A percentile compares a stretch with the other conserved stretches of the same genome.
These are phyloP conservation scores for Vultur gryphus DNA, from an alignment of 2,797 vertebrate genomes.

Conservation along the genomic window DNA sequence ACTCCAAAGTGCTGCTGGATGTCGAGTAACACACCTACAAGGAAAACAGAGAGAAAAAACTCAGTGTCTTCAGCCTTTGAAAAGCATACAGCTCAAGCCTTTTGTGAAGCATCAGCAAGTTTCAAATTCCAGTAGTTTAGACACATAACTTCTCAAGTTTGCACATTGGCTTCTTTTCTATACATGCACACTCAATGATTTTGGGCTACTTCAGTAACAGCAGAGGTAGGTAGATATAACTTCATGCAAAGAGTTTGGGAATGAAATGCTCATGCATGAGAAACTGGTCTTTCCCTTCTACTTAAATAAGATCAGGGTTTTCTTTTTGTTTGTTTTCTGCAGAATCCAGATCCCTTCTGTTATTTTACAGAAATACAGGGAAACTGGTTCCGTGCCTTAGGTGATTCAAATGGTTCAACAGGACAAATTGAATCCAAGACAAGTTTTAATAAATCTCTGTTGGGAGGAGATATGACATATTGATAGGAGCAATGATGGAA, in stretches of 20 bases:
- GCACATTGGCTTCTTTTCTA: not conserved
- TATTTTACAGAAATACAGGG: not conserved
- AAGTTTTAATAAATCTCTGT: not conserved
- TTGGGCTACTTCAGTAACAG: not conserved
- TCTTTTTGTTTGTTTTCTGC: not conserved
- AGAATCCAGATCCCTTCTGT: not conserved
- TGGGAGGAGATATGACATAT: not conserved
- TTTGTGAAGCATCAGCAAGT: not conserved
- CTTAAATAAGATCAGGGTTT: not conserved
- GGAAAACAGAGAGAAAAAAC: not conserved
- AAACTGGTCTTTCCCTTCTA: not conserved
- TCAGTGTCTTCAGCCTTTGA: not conserved
- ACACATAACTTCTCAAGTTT: not conserved
- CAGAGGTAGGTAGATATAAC: not conserved
- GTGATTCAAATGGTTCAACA: not conserved
- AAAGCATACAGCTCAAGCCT: not conserved
- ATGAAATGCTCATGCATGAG: not conserved
- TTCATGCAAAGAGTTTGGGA: not conserved
- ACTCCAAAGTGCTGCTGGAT: slow-evolving; percentile 91
- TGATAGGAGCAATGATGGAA: not conserved
- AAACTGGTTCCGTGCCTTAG: not conserved
- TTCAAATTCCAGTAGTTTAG: not conserved
- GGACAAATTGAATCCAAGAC: not conserved
- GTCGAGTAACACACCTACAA: slow-evolving; percentile 89
- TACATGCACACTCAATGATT: not conserved